These are phyloP conservation scores for Pica pica DNA, from an alignment of 2,113 vertebrate genomes.

Conservation along the genomic window DNA sequence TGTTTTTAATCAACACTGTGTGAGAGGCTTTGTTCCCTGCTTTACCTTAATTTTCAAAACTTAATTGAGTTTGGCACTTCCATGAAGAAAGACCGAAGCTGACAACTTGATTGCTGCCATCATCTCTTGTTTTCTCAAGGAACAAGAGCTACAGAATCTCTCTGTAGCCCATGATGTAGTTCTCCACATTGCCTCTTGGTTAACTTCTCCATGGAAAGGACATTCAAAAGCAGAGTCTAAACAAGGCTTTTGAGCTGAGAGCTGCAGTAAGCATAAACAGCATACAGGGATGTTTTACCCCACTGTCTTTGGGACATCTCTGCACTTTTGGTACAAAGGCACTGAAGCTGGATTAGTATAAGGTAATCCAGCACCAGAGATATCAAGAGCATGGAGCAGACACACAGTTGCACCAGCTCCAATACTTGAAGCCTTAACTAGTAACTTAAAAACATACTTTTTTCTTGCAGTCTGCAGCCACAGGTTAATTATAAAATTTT, in stretches of 20 bases:
- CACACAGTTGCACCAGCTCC: not conserved
- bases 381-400: not conserved
- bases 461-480: not conserved
- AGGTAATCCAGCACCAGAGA: not conserved
- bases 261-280: not conserved
- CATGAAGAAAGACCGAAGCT: not conserved
- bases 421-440: not conserved
- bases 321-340: not conserved
- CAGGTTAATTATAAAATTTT: not conserved
- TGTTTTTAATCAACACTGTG: not conserved
- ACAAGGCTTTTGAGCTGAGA: not conserved
- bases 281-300: not conserved
- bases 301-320: not conserved
- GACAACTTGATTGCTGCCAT: not conserved
- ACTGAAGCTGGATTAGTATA: not conserved
- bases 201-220: not conserved
- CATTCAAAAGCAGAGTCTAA: not conserved
- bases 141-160: not conserved
- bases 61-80: not conserved
- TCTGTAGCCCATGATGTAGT: not conserved
- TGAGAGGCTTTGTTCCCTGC: not conserved
- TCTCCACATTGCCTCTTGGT: rapidly evolving
- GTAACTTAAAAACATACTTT: not conserved
- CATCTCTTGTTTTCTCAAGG: not conserved
- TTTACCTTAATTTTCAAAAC: not conserved